phyloP scores from a whole-genome alignment of 2,113 vertebrate genomes.

The Promerops cafer region DNA sequence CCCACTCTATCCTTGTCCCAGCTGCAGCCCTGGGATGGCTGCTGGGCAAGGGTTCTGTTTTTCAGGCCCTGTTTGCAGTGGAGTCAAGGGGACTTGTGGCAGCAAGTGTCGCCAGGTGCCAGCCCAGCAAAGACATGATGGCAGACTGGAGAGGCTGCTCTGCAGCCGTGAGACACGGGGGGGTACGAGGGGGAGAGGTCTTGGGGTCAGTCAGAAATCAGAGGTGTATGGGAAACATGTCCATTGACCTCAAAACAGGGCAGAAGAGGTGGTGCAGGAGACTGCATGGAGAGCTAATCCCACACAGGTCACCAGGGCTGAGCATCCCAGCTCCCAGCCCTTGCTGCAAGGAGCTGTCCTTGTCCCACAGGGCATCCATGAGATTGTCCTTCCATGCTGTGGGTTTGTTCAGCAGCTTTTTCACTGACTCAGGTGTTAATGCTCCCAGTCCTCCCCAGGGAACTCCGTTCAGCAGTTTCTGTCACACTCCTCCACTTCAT shows the following conservation, averaged over 20 bases:
- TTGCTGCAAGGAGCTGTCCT: background rate
- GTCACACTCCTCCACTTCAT: conserved; percentile 13
- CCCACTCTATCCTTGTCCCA: background rate
- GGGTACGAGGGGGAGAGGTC: fast-evolving
- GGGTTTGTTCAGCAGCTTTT: background rate
- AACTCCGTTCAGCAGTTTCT: background rate
- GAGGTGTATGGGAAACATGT: background rate
- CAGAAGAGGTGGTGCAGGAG: fast-evolving
- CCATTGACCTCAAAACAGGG: background rate
- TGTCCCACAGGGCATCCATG: background rate
- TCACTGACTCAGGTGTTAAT: background rate
- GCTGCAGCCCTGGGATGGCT: background rate
- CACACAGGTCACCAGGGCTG: background rate
- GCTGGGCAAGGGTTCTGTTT: background rate
- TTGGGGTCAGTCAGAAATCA: background rate
- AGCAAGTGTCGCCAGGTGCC: background rate
- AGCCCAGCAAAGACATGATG: background rate
- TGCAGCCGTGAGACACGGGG: background rate
- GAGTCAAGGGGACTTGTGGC: background rate
- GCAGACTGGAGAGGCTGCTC: background rate
- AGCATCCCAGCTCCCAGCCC: background rate
- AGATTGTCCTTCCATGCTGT: background rate
- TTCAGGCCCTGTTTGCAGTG: background rate
- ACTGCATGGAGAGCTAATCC: fast-evolving
- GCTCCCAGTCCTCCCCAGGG: background rate